Evolutionary conservation across 1,140 invertebrate genomes (phyloP), one percentile per base, ranked within the genome.

Genomic region (Anastatus disparis): DNA sequence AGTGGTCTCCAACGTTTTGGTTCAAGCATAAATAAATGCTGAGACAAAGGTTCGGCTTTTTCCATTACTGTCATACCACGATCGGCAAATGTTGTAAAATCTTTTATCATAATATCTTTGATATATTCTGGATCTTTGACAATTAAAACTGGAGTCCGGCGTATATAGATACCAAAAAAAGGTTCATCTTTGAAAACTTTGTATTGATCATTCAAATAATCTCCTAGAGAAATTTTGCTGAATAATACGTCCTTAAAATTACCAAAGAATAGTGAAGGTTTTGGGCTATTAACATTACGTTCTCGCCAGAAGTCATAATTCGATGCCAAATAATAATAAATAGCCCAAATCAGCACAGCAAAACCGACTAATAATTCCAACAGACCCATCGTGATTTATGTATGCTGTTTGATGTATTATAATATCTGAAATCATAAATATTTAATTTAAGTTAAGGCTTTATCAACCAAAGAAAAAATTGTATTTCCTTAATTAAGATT

Each of bases 1-100:
- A 89, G 77, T 6, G 85, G 82, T 62, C 87, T 84, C 89, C 89
- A 90, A 62, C 78, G 76, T n/a, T 78, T 62, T 0, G 79, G 75
- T 48, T 81, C 79, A 8, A 87, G 63, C 8, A 63, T 55, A 24
- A 87, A 82, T 0, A 88, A 58, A 70, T 85, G 75, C 38, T 77
- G 68, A 0, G 71, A 72, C 3, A 85, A n/a, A 2, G 82, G 84
- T 7, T 85, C 82, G 0, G 81, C 71, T 50, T 82, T 82, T 13
- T 80, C 76, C n/a, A 76, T 63, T 6, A 79, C 70, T 29, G 46
- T 64, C 2, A 83, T 29, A 1, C 82, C 84, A 26, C 85, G 80
- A 67, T 87, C 76, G 8, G 80, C 53, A 35, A 88, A 89, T 42
- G 76, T 76, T 0, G 80, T 73, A 59, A 89, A 89, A 58, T 88